Evolutionary conservation across 2,888 invertebrate genomes (phyloP), one percentile per base, ranked within the genome.

Genomic region (Bellardia bayeri): DNA sequence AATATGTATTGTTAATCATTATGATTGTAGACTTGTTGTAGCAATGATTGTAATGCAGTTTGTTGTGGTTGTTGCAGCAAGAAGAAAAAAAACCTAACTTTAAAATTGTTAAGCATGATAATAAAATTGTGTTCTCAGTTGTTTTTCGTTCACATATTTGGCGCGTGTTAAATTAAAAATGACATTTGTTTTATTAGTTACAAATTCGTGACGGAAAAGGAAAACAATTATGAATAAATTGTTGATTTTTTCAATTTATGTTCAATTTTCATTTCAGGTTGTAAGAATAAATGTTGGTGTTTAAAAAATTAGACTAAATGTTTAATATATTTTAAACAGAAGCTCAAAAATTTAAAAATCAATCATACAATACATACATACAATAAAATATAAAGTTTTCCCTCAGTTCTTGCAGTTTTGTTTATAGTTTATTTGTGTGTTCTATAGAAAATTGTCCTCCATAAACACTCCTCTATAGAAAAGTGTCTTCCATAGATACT

Each of bases 81-180:
- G 54, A 72, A 56, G n/a, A 40, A 23, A 45, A 14, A 16, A 54
- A 37, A 33, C 33, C 54, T 40, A 66, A 71, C 9, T 64, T 51
- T 11, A 72, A 87, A 84, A 84, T 84, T 76, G 80, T 58, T 72
- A 66, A 81, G 61, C 83, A 81, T 80, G 76, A 87, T 83, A 84
- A 78, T 74, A 72, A 64, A 84, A 81, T 81, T 81, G 42, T 80
- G 54, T 68, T 81, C 40, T 51, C 40, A 30, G 63, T 72, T 75
- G 51, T 68, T 71, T 23, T 64, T 37, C 13, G 49, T 14, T 14
- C 14, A 71, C 69, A 33, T 63, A 66, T 74, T 85, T 87, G 87
- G 85, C 87, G 84, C 87, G 87, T 87, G 87, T 85, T 87, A 85
- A 87, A 85, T 85, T 74, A 79, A 87, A 85, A 82, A 85, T 87